These are phyloP conservation scores for Salminus brasiliensis DNA, from an alignment of 2,113 vertebrate genomes.

Conservation along the genomic window DNA sequence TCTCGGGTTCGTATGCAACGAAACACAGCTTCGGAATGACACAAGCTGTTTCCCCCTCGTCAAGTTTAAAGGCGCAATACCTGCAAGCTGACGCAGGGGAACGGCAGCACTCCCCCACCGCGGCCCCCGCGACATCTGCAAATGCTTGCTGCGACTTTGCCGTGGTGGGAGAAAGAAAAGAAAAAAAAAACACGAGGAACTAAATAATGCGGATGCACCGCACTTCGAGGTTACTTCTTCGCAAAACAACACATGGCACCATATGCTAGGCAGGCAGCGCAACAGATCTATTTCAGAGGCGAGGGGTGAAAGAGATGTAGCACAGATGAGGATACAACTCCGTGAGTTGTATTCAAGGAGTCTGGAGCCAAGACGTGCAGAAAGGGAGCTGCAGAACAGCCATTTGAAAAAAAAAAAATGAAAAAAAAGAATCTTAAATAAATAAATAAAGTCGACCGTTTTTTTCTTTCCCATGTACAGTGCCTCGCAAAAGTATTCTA, in stretches of 20 bases:
- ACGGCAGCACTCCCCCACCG: constrained; percentile 66
- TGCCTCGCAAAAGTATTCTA: background rate
- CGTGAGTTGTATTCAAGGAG: constrained; percentile 55
- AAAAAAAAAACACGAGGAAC: constrained; percentile 54
- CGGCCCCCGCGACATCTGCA: constrained; percentile 65
- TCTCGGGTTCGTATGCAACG: constrained; percentile 20
- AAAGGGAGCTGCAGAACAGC: background rate
- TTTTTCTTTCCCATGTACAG: background rate
- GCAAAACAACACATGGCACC: constrained; percentile 73
- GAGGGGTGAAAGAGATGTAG: constrained; percentile 26
- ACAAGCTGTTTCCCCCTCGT: constrained; percentile 66
- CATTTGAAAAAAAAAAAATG: background rate
- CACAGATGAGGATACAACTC: constrained; percentile 37
- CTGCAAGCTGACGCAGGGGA: constrained; percentile 54
- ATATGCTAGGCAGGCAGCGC: constrained; percentile 63
- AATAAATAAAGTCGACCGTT: too few relatives aligned
- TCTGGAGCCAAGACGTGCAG: constrained; percentile 38
- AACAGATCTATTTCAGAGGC: constrained; percentile 59
- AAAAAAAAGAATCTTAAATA: background rate
- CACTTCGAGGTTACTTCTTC: constrained; percentile 65
- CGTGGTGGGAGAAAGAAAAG: background rate
- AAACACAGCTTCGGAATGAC: constrained; percentile 39
- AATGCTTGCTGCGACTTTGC: constrained; percentile 66
- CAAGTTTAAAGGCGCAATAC: constrained; percentile 67
- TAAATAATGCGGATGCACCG: constrained; percentile 63